Conservation (phyloP, 2,888 invertebrate species). For the Phaonia tiefii region DNA sequence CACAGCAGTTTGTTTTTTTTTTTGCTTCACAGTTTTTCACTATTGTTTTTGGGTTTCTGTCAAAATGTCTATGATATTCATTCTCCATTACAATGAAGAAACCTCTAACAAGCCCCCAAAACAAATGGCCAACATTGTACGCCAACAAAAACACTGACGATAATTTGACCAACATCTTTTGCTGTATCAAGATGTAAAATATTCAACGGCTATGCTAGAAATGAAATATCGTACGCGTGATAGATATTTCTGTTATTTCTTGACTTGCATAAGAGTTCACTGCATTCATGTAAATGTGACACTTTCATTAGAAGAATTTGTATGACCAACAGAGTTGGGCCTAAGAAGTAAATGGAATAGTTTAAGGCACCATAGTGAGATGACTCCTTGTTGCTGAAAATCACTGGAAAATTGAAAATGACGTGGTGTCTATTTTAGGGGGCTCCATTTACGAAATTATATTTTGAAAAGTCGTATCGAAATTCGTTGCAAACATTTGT, state of each 20-base stretch:
- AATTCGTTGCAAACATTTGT: no score
- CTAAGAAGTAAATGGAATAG: no score
- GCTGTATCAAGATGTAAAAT: conserved; percentile 30
- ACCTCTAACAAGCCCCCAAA: conserved; percentile 30
- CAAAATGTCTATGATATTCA: conserved; percentile 52
- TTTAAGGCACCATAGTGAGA: no score
- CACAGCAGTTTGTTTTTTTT: neutral
- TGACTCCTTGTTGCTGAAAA: no score
- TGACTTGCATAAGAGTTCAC: conserved; percentile 37
- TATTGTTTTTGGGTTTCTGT: conserved; percentile 41
- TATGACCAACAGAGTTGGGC: no score
- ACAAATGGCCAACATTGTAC: no score
- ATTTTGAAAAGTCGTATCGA: no score
- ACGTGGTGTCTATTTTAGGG: no score
- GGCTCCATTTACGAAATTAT: no score
- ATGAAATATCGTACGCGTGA: conserved; percentile 41
- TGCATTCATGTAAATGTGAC: conserved; percentile 55
- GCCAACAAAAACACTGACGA: no score
- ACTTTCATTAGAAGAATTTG: conserved; percentile 58
- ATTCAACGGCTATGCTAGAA: conserved; percentile 12
- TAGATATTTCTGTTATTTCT: conserved; percentile 34
- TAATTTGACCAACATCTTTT: conserved; percentile 20
- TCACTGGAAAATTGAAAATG: no score
- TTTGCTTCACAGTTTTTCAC: neutral
- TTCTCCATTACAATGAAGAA: conserved; percentile 46